phyloP scores from a whole-genome alignment of 2,113 vertebrate species.

The Carassius auratus region DNA sequence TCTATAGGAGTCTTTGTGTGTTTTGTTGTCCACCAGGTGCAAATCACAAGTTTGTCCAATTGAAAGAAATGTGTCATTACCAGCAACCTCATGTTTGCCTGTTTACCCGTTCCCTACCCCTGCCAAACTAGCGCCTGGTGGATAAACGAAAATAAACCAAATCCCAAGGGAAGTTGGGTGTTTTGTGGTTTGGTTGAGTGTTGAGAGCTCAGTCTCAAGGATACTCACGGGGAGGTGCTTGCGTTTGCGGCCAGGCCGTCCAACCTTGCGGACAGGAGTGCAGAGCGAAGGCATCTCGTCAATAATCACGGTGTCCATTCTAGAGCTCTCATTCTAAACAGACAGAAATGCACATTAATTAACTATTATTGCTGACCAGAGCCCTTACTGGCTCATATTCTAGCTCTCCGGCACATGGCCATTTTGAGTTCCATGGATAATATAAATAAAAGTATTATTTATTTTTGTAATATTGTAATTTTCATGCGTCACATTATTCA shows the following conservation, averaged over 20 bases:
- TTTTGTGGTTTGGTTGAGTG: slow-evolving; percentile 32
- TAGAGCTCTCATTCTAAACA: slow-evolving; percentile 81
- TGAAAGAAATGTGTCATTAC: not conserved
- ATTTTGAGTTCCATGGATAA: not conserved
- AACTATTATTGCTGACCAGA: not conserved
- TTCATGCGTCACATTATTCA: no score
- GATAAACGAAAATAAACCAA: slow-evolving; percentile 6
- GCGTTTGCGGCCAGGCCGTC: slow-evolving; percentile 86
- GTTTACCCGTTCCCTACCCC: slow-evolving; percentile 4
- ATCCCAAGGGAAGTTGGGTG: not conserved
- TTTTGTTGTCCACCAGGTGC: not conserved
- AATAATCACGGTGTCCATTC: slow-evolving; percentile 76
- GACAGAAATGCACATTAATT: not conserved
- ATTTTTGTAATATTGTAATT: no score
- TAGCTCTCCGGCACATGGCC: not conserved
- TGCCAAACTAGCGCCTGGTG: slow-evolving; percentile 6
- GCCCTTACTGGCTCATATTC: not conserved
- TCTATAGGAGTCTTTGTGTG: not conserved
- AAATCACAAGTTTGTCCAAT: not conserved
- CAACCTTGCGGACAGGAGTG: slow-evolving; percentile 79
- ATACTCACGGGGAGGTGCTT: slow-evolving; percentile 87
- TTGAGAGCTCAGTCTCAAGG: slow-evolving; percentile 20
- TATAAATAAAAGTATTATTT: no score
- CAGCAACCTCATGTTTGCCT: slow-evolving; percentile 13
- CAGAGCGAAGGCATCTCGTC: slow-evolving; percentile 83